These are phyloP conservation scores for Drosophila kanapiae DNA, from an alignment of 1,140 invertebrate species.

Conservation along the genomic window DNA sequence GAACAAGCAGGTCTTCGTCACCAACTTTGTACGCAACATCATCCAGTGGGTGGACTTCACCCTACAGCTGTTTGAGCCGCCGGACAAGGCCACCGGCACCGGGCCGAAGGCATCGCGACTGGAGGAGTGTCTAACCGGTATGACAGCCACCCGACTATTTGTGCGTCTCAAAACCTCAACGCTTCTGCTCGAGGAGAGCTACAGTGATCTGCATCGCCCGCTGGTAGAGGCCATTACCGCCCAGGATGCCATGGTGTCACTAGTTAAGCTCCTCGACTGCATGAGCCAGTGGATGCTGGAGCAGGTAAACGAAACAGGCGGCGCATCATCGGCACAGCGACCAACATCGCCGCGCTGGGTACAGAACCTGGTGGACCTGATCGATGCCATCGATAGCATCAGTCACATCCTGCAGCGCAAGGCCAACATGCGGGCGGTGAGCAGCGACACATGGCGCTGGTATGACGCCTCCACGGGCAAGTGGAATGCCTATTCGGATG, in stretches of 20 bases:
- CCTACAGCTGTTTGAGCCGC: conserved; percentile 65
- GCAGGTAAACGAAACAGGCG: conserved; percentile 7
- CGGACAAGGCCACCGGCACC: conserved; percentile 1
- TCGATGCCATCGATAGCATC: conserved; percentile 94
- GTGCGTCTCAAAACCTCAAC: conserved; percentile 91
- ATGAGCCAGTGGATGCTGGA: conserved; percentile 74
- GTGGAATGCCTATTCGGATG: conserved; percentile 91
- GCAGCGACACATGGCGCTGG: conserved; percentile 92
- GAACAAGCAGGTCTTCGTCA: conserved; percentile 90
- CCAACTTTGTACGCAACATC: conserved; percentile 87
- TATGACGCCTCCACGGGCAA: conserved; percentile 93
- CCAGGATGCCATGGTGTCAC: conserved; percentile 69
- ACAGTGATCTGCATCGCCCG: conserved; percentile 88
- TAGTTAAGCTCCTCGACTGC: conserved; percentile 71
- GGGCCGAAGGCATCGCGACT: conserved; percentile 60
- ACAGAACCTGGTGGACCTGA: conserved; percentile 90
- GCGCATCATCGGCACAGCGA: neutral
- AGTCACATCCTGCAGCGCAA: conserved; percentile 90
- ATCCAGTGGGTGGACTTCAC: conserved; percentile 77
- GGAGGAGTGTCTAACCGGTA: conserved; percentile 79
- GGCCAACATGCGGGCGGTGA: conserved; percentile 89
- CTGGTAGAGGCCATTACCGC: conserved; percentile 70
- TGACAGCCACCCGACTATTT: conserved; percentile 88
- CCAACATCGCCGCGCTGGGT: conserved; percentile 91
- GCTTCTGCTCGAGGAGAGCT: conserved; percentile 91